These are phyloP conservation scores for Cylas formicarius DNA, from an alignment of 1,140 invertebrate species.

Conservation along the genomic window DNA sequence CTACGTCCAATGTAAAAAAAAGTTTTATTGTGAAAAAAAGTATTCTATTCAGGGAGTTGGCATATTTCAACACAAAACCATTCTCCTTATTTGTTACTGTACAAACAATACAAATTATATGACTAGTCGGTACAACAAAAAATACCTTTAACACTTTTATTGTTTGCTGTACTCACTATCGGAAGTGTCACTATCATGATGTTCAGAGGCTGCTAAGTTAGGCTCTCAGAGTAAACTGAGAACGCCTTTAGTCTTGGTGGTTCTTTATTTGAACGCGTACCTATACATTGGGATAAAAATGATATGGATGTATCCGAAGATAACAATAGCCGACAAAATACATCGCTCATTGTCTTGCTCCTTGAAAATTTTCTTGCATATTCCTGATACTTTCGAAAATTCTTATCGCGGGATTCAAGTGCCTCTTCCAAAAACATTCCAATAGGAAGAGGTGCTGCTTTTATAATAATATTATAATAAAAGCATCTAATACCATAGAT, in stretches of 20 bases:
- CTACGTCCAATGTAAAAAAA: too few relatives aligned
- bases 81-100: too few relatives aligned
- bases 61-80: too few relatives aligned
- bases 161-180: too few relatives aligned
- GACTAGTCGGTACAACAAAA: too few relatives aligned
- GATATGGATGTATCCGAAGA: conserved; percentile 11
- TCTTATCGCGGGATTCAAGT: conserved; percentile 35
- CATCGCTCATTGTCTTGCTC: conserved; percentile 10
- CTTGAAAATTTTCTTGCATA: conserved; percentile 7
- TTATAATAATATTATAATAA: too few relatives aligned
- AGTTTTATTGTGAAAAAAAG: too few relatives aligned
- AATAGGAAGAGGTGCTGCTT: conserved; percentile 32
- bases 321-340: conserved; percentile 5
- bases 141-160: too few relatives aligned
- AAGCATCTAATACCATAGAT: conserved; percentile 30
- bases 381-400: conserved; percentile 25
- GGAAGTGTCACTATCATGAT: too few relatives aligned
- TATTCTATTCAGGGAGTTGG: too few relatives aligned
- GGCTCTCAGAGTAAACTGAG: conserved; percentile 2
- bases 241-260: background rate
- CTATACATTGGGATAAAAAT: conserved; percentile 5
- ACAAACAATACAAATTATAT: too few relatives aligned
- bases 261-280: conserved; percentile 7
- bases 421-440: conserved; percentile 38
- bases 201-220: too few relatives aligned